Conservation (phyloP, 2,888 invertebrate species). For the Penaeus monodon region DNA sequence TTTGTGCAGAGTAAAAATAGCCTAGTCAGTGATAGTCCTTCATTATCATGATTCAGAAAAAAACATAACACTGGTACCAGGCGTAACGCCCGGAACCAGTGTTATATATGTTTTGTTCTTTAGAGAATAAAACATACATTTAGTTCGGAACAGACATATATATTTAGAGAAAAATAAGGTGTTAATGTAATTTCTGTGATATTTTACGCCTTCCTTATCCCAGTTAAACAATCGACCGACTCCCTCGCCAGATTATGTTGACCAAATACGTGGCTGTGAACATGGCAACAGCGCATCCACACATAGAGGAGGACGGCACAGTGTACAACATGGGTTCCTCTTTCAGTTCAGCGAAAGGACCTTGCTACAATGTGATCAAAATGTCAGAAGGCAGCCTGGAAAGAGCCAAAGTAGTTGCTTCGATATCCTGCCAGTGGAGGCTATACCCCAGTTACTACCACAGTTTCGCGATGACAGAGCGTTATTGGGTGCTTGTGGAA, state of each 20-base stretch:
- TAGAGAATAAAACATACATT: too few relatives aligned
- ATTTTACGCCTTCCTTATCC: too few relatives aligned
- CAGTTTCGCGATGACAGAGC: constrained; percentile 87
- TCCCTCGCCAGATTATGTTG: constrained; percentile 73
- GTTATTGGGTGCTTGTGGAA: constrained; percentile 89
- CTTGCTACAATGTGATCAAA: constrained; percentile 14
- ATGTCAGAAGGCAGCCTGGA: constrained; percentile 39
- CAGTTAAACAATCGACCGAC: too few relatives aligned
- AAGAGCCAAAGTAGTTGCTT: constrained; percentile 78
- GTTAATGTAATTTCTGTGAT: too few relatives aligned
- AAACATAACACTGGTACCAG: too few relatives aligned
- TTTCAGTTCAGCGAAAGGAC: constrained; percentile 11
- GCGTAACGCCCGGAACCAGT: too few relatives aligned
- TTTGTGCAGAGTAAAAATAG: too few relatives aligned
- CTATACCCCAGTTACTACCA: constrained; percentile 91
- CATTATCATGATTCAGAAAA: too few relatives aligned
- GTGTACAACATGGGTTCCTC: constrained; percentile 77
- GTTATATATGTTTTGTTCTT: too few relatives aligned
- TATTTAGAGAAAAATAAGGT: too few relatives aligned
- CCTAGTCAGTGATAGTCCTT: too few relatives aligned
- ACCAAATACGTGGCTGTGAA: constrained; percentile 72
- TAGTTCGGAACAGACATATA: too few relatives aligned
- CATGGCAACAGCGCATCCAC: constrained; percentile 83
- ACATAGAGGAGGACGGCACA: constrained; percentile 80
- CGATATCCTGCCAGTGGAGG: constrained; percentile 82